Percentiles rank a stretch among this genome's conserved stretches.
phyloP scores from a whole-genome alignment of 1,140 invertebrate genomes.

The Mactra quadrangularis region DNA sequence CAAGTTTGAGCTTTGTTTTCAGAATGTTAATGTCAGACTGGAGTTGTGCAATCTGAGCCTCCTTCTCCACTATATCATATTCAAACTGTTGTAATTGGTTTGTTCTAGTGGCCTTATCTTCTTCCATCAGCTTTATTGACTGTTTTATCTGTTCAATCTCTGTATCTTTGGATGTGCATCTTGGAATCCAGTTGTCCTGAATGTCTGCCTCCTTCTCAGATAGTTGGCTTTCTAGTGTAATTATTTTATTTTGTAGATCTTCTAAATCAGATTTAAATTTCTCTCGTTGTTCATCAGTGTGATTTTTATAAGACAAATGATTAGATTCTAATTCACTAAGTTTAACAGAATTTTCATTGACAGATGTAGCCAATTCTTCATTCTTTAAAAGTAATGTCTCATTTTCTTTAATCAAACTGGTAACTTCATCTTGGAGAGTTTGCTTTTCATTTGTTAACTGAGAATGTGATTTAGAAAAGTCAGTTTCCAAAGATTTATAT shows the following conservation, averaged over 20 bases:
- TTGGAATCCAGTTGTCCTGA: background rate
- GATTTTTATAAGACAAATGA: conserved; percentile 15
- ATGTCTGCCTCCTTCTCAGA: conserved; percentile 8
- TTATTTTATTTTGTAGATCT: background rate
- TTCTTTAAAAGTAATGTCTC: background rate
- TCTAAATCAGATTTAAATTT: background rate
- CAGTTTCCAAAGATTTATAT: background rate
- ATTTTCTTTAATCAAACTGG: background rate
- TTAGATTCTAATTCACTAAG: conserved; percentile 11
- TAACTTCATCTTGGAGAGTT: no score
- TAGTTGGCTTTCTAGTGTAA: background rate
- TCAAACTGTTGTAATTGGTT: no score
- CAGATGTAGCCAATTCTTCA: background rate
- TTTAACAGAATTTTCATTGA: conserved; percentile 6
- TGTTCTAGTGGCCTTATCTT: no score
- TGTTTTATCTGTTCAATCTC: background rate
- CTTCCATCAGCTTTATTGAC: background rate
- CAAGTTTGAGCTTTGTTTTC: no score
- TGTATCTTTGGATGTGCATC: background rate
- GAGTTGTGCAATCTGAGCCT: no score
- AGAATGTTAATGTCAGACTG: no score
- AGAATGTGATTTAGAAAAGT: conserved; percentile 19
- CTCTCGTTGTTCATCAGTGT: background rate
- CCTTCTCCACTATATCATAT: no score
- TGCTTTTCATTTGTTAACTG: conserved; percentile 7